phyloP scores from a whole-genome alignment of 2,888 invertebrate genomes.

The Drepanosiphum platanoidis region DNA sequence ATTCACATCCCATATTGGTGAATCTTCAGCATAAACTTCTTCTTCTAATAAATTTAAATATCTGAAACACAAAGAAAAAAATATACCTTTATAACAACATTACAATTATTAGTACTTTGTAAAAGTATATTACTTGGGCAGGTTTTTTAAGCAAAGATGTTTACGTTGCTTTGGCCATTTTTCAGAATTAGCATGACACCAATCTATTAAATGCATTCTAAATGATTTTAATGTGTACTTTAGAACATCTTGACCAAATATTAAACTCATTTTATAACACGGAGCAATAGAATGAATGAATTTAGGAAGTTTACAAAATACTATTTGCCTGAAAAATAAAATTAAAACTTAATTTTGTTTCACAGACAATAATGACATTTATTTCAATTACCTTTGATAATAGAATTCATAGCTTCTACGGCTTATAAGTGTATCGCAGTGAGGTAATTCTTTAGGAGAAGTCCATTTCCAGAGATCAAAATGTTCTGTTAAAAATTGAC shows the following conservation, averaged over 20 bases:
- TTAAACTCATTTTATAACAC: slow-evolving; percentile 43
- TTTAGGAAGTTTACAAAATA: slow-evolving; percentile 40
- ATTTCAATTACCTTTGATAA: slow-evolving; percentile 39
- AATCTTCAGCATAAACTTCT: slow-evolving; percentile 84
- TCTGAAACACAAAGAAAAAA: slow-evolving; percentile 68
- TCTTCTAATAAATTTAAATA: slow-evolving; percentile 88
- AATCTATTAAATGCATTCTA: slow-evolving; percentile 72
- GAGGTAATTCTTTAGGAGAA: slow-evolving; percentile 37
- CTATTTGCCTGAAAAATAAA: slow-evolving; percentile 32
- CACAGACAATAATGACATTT: neutral
- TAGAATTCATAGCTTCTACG: slow-evolving; percentile 50
- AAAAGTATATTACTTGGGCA: slow-evolving; percentile 77
- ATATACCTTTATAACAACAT: no score
- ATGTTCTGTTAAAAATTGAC: slow-evolving; percentile 32
- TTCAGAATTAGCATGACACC: slow-evolving; percentile 84
- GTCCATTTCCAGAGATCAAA: slow-evolving; percentile 50
- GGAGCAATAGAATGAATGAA: slow-evolving; percentile 29
- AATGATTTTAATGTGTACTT: slow-evolving; percentile 42
- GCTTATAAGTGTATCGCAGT: slow-evolving; percentile 28
- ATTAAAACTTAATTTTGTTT: neutral
- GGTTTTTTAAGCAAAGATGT: slow-evolving; percentile 84
- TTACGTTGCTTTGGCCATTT: slow-evolving; percentile 88
- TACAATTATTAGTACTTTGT: no score
- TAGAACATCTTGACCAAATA: slow-evolving; percentile 85
- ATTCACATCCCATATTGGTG: slow-evolving; percentile 94